Percentiles rank a stretch among this genome's conserved stretches.
phyloP scores from a whole-genome alignment of 2,797 vertebrate genomes.

The Hydrocynus forskahlii region DNA sequence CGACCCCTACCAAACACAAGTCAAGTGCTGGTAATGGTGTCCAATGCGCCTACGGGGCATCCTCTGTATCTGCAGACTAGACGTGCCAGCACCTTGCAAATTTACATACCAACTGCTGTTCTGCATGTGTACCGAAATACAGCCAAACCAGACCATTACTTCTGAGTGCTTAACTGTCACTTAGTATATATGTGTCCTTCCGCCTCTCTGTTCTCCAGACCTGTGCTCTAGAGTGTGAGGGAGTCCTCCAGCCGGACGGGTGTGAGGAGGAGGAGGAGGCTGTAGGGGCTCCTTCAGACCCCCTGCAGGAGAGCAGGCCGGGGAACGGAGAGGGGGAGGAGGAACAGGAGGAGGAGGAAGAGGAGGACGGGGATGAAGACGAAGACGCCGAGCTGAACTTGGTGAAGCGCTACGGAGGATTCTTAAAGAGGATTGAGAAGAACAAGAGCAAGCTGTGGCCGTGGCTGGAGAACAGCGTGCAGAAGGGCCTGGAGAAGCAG shows the following conservation, averaged over 20 bases:
- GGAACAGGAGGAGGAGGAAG: background rate
- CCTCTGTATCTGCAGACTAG: too few relatives aligned
- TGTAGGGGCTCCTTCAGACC: conserved; percentile 55
- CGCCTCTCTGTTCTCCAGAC: conserved; percentile 69
- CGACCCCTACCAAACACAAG: too few relatives aligned
- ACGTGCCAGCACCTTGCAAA: too few relatives aligned
- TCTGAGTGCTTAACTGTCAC: too few relatives aligned
- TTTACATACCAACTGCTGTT: too few relatives aligned
- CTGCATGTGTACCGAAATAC: too few relatives aligned
- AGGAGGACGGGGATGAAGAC: conserved; percentile 13
- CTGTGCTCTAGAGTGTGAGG: conserved; percentile 87
- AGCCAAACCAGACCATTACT: too few relatives aligned
- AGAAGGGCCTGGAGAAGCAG: conserved; percentile 75
- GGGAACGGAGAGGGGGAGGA: too few relatives aligned
- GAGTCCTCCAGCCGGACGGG: conserved; percentile 73
- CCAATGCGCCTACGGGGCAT: too few relatives aligned
- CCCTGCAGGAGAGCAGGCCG: conserved; percentile 13
- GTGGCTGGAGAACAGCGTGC: conserved; percentile 73
- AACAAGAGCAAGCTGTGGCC: conserved; percentile 81
- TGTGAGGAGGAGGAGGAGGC: conserved; percentile 68
- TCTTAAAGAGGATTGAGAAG: conserved; percentile 82
- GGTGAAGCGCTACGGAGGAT: conserved; percentile 78
- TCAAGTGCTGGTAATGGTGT: too few relatives aligned
- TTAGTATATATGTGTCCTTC: too few relatives aligned
- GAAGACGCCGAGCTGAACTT: conserved; percentile 56